A percentile compares a stretch with the other conserved stretches of the same genome.
Conservation (phyloP, 2,797 vertebrate species). For the Crocodylus rhombifer region DNA sequence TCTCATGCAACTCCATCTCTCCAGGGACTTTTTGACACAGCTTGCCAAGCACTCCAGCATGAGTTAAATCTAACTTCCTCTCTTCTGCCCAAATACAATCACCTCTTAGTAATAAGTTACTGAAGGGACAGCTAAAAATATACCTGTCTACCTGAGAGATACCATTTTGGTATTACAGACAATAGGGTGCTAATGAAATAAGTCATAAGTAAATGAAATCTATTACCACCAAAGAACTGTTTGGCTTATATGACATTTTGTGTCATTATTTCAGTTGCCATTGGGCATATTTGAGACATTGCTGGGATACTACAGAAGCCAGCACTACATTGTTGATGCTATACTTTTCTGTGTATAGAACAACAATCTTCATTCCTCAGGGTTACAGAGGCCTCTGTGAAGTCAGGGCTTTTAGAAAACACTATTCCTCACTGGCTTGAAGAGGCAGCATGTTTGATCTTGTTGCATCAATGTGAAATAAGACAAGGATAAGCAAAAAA, state of each 20-base stretch:
- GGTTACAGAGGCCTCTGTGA: background rate
- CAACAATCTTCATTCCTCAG: background rate
- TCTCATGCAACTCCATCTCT: background rate
- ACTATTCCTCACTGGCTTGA: background rate
- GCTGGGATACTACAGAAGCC: background rate
- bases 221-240: background rate
- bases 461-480: background rate
- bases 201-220: background rate
- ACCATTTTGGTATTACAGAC: background rate
- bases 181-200: background rate
- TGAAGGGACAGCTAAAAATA: background rate
- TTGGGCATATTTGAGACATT: background rate
- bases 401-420: slow-evolving; percentile 13
- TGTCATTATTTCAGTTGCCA: background rate
- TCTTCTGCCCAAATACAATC: background rate
- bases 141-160: background rate
- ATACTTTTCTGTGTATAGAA: background rate
- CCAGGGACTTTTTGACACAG: background rate
- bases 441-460: background rate
- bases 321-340: background rate
- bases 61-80: background rate
- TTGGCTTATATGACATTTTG: background rate
- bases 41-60: slow-evolving; percentile 4
- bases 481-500: background rate
- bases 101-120: background rate